Base-by-base conservation (phyloP, 2,888 invertebrate species). In the Terebella lapidaria region DNA sequence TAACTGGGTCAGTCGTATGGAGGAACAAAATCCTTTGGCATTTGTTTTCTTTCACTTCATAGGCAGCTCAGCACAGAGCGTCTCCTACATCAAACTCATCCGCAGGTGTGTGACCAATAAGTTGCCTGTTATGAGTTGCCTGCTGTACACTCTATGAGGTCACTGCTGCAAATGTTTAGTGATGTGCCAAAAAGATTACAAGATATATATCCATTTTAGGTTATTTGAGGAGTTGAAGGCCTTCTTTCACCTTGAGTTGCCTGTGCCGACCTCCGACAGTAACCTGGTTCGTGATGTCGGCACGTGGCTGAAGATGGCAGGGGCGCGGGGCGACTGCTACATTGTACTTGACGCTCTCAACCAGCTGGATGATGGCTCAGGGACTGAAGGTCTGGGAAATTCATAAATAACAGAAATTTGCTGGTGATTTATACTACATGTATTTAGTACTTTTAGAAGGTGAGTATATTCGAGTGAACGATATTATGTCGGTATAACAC, bases 291-390 rank as follows among this genome's bases (percentile, higher is more conserved):
- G 66, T 57, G 70, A 72, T 18, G 51, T 72, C 1, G 47, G 64
- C 4, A 65, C 68, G 26, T 72, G 74, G 72, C 57, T 74, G 47
- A 57, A 56, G 10, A 49, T 72, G 62, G 72, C 70, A 15, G 70
- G 67, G 0, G 46, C 64, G 1, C 63, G 51, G 45, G 57, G 62
- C 1, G 66, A 68, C 57, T 70, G 71, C 49, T 58, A 71, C 18
- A 59, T 74, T 51, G 69, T 72, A 2, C 59, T 74, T n/a, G 72
- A 74, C 64, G 74, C 74, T 30, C 60, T 74, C n/a, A 74, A 74
- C 59, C 74, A 74, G 59, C 66, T 74, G 27, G 70, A 72, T 63
- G 69, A 71, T 56, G 73, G 71, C 5, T 56, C 66, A 3, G 72
- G 72, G 42, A 59, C 63, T 26, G 55, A 56, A 27, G 63, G 62